Conservation (phyloP, 1,140 invertebrate species). For the Bombus affinis region DNA sequence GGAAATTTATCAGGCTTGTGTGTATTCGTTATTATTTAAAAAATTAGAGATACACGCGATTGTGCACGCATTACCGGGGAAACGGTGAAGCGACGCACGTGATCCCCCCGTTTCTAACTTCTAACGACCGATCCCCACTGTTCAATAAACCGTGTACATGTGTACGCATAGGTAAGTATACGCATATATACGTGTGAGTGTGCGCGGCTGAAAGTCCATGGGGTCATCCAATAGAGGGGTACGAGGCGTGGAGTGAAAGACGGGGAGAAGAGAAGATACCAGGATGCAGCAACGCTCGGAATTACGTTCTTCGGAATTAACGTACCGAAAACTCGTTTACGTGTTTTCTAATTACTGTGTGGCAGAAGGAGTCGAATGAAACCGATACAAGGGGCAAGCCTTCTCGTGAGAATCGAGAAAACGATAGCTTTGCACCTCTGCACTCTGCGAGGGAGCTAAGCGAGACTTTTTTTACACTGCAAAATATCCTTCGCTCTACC, state of each 20-base stretch:
- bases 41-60: neutral
- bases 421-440: constrained; percentile 11
- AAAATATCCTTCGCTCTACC: neutral
- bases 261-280: constrained; percentile 24
- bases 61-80: neutral
- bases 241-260: neutral
- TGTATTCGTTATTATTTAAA: neutral
- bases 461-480: neutral
- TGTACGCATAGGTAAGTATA: neutral
- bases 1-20: neutral
- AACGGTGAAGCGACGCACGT: constrained; percentile 53
- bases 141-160: constrained; percentile 56
- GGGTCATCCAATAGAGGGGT: constrained; percentile 54
- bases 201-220: constrained; percentile 59
- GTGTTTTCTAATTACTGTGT: constrained; percentile 61
- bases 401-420: constrained; percentile 40
- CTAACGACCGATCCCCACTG: constrained; percentile 62
- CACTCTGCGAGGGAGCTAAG: neutral
- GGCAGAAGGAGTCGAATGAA: constrained; percentile 31
- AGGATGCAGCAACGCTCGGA: constrained; percentile 50
- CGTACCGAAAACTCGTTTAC: constrained; percentile 70
- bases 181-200: constrained; percentile 11
- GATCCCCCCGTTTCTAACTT: constrained; percentile 53
- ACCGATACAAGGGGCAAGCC: neutral
- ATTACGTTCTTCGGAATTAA: constrained; percentile 67